Evolutionary conservation across 2,113 vertebrate genomes (phyloP), one percentile per base, ranked within the genome.

Genomic region (Hylia prasina): DNA sequence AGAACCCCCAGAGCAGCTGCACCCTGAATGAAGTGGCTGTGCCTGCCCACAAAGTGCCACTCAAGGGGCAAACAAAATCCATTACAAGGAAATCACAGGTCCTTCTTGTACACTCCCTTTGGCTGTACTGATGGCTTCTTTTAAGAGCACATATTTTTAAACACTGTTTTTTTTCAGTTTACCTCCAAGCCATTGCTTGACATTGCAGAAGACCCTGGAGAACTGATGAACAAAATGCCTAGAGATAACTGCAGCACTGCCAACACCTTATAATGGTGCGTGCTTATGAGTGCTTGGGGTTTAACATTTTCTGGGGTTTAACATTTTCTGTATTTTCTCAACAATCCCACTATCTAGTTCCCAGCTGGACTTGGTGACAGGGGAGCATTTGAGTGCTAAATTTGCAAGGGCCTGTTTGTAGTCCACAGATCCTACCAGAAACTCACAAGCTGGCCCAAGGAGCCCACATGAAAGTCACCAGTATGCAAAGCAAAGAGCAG

Each of bases 61-160:
- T 93, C 79, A 42, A 80, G 50, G 45, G 66, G 92, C 82, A 94
- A 93, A 95, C 28, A 45, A 90, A 93, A 50, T 56, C 89, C 66
- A 69, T 82, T 72, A 72, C 89, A 80, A 82, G 72, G 70, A 90
- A 90, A 95, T 70, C 78, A 82, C 56, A 73, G 28, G 3, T 16
- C 33, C 20, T 84, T 71, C 64, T 33, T 30, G 45, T 65, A 8
- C 35, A 1, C 33, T 77, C 25, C n/a, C 42, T 53, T 73, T 15
- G 60, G 76, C 68, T 92, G 42, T 27, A 69, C 47, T 20, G 53
- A 65, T 37, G 65, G 51, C 18, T 82, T 56, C 56, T 82, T 76
- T 82, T 39, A 81, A 63, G 7, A 2, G 47, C 15, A 71, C 39
- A 45, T n/a, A 30, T 72, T 92, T 93, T 53, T 80, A 86, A 73